Evolutionary conservation across 2,888 invertebrate genomes (phyloP).

Genomic region (Belgica antarctica): DNA sequence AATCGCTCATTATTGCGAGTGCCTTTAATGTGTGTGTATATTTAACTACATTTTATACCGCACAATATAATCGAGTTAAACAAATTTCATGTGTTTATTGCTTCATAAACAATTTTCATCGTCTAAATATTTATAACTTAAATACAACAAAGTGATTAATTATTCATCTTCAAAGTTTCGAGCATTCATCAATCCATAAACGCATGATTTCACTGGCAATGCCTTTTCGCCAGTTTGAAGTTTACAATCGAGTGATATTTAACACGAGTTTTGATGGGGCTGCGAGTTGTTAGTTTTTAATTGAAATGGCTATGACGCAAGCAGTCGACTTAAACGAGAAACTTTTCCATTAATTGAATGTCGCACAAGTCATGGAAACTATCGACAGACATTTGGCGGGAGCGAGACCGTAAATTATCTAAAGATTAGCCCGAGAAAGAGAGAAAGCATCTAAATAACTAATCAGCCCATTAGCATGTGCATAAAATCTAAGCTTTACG

Average conservation of each 20-base stretch:
- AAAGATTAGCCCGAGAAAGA: not conserved
- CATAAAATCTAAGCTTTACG: not conserved
- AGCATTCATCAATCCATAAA: constrained; percentile 28
- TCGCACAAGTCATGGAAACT: not conserved
- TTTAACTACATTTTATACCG: constrained; percentile 34
- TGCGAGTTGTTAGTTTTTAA: not conserved
- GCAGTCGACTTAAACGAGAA: not conserved
- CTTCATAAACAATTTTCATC: constrained; percentile 39
- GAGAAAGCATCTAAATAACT: not conserved
- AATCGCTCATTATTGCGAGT: constrained; percentile 23
- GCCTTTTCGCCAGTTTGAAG: not conserved
- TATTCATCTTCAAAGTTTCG: constrained; percentile 33
- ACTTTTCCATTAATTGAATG: not conserved
- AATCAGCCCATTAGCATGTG: constrained; percentile 27
- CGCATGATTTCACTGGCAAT: not conserved
- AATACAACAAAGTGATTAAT: constrained; percentile 39
- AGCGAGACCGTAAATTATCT: not conserved
- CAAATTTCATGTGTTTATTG: constrained; percentile 42
- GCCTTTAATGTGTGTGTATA: constrained; percentile 17
- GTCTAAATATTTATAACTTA: constrained; percentile 43
- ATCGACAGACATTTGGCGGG: not conserved
- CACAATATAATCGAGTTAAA: constrained; percentile 32
- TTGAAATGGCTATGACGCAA: not conserved
- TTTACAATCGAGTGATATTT: constrained; percentile 24
- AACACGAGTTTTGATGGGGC: constrained; percentile 36